These are phyloP conservation scores for Amazona finschi DNA, from an alignment of 2,797 vertebrate genomes.

Conservation along the genomic window DNA sequence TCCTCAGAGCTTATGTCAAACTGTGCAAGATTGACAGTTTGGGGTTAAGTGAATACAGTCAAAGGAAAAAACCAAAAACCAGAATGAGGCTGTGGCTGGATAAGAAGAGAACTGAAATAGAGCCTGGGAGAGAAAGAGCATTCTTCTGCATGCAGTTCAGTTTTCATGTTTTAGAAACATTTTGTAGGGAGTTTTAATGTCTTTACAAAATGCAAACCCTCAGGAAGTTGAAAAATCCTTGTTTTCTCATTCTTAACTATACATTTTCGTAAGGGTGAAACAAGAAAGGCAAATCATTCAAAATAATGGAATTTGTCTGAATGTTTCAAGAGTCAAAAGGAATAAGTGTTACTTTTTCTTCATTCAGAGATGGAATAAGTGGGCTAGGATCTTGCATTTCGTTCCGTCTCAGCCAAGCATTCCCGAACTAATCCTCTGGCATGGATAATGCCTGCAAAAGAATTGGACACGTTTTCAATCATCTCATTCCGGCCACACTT, in stretches of 20 bases:
- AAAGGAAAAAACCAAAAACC: background rate
- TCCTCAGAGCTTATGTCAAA: slow-evolving; percentile 44
- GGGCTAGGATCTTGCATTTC: slow-evolving; percentile 92
- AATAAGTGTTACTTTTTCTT: slow-evolving; percentile 39
- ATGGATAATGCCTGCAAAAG: slow-evolving; percentile 90
- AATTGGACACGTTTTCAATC: background rate
- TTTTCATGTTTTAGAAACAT: slow-evolving; percentile 24
- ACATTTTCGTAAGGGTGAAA: slow-evolving; percentile 35
- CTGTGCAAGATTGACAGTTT: slow-evolving; percentile 24
- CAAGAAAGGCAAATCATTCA: slow-evolving; percentile 27
- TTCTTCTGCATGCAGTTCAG: slow-evolving; percentile 60
- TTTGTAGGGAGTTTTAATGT: slow-evolving; percentile 33
- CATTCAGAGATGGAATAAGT: background rate
- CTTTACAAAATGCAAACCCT: slow-evolving; percentile 67
- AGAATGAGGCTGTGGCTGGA: slow-evolving; percentile 47
- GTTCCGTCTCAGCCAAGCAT: slow-evolving; percentile 95
- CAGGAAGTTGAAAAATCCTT: slow-evolving; percentile 57
- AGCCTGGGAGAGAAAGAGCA: slow-evolving; percentile 50
- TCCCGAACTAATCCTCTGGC: slow-evolving; percentile 96
- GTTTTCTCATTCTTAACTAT: slow-evolving; percentile 41
- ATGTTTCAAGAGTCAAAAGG: slow-evolving; percentile 50
- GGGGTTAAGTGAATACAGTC: slow-evolving; percentile 44
- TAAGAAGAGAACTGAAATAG: slow-evolving; percentile 43
- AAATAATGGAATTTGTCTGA: slow-evolving; percentile 53
- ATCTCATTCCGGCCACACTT: background rate